Base-by-base conservation (phyloP, 2,797 vertebrate species). In the Girardinus metallicus region DNA sequence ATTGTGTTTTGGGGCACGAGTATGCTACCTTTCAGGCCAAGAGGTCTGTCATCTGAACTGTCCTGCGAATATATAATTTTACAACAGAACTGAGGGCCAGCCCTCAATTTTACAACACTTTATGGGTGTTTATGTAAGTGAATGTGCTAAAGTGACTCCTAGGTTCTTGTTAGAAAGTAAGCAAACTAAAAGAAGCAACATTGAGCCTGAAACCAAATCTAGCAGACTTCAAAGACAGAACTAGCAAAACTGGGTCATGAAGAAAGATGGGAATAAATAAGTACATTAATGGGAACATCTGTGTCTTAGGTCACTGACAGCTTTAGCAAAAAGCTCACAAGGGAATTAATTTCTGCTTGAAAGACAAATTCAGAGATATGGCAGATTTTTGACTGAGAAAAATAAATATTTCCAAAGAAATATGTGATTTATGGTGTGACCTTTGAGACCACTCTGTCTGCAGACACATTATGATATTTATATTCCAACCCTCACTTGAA, bases 221-320 rank as follows among this genome's bases (percentile, higher is more conserved):
- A 57, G 46, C 60, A 79, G 74, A 86, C 43, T 84, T 82, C 62
- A 73, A 84, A 78, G 77, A 62, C 12, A 78, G 60, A 77, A 46
- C 51, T 34, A 77, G 39, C 77, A 51, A 82, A 91, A 88, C 26
- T 90, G 82, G 88, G 88, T 91, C 89, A 82, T 36, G 47, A 68
- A 81, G 75, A 80, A 87, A 76, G 76, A 31, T 53, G 78, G 77
- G 78, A 83, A 86, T 83, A 74, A 71, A 89, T 83, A 80, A 71
- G 88, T 82, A 76, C 73, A 86, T 87, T 82, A 87, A 79, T 75
- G 74, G 82, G 73, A 79, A 86, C 89, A 92, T 87, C 80, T 91
- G 88, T 79, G 75, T 75, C 83, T 86, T 76, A 83, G 89, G 88
- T 88, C 87, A 92, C 36, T 83, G 79, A 87, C 36, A 66, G 41